Evolutionary conservation across 2,113 vertebrate species (phyloP).

Genomic region (Callocephalon fimbriatum): DNA sequence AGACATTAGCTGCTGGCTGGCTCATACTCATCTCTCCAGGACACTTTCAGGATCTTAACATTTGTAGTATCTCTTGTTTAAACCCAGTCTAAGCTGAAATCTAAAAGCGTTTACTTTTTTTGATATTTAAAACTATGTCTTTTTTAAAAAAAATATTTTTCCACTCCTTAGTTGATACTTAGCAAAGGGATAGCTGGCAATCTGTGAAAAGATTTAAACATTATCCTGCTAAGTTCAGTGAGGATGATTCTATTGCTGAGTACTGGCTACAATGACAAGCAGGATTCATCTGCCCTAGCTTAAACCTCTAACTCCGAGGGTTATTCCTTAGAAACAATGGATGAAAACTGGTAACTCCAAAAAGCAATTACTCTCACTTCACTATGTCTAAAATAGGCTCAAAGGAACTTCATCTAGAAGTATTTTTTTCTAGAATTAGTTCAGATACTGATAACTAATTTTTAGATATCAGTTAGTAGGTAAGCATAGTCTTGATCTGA

Average conservation of each 20-base stretch:
- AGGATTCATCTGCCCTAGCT: background rate
- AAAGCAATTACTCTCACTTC: background rate
- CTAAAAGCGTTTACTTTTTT: background rate
- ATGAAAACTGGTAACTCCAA: background rate
- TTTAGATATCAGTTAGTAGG: background rate
- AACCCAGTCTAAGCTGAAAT: background rate
- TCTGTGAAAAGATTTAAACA: background rate
- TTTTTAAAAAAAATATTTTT: background rate
- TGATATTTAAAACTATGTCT: fast-evolving
- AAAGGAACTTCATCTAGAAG: background rate
- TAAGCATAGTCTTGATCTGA: background rate
- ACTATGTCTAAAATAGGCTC: background rate
- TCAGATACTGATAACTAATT: background rate
- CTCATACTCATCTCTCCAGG: background rate
- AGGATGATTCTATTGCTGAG: background rate
- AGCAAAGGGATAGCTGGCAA: background rate
- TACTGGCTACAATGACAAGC: background rate
- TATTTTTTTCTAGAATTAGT: background rate
- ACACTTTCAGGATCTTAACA: background rate
- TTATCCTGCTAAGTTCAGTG: background rate
- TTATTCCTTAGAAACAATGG: fast-evolving
- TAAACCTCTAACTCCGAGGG: background rate
- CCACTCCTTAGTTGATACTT: background rate
- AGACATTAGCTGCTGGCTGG: background rate
- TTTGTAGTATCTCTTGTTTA: background rate